phyloP scores from a whole-genome alignment of 2,113 vertebrate genomes.

The Passerina amoena region DNA sequence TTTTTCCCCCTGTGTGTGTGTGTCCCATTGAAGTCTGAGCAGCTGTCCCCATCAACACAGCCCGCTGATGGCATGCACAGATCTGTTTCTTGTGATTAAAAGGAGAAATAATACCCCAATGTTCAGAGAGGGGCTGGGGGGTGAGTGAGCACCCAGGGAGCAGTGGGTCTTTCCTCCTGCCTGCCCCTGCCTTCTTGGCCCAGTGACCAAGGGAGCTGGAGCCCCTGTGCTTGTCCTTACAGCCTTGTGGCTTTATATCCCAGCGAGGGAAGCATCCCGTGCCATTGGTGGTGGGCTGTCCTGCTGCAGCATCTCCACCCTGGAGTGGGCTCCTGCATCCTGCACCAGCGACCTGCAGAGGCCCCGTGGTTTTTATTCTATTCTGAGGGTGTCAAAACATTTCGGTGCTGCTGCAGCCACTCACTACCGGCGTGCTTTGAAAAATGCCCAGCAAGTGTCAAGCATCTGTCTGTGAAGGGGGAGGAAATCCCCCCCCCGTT shows the following conservation, averaged over 20 bases:
- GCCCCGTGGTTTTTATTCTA: background rate
- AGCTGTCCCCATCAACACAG: conserved; percentile 31
- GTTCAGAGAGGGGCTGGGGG: background rate
- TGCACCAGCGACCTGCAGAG: background rate
- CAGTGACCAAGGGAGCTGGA: background rate
- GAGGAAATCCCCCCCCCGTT: conserved; percentile 12
- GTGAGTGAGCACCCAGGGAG: background rate
- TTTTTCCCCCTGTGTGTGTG: background rate
- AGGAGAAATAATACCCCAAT: conserved; percentile 47
- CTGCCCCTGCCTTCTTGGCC: background rate
- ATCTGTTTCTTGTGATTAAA: conserved; percentile 53
- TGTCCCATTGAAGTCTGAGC: conserved; percentile 40
- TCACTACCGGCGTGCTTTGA: background rate
- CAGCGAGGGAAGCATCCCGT: rapidly evolving
- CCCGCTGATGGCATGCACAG: conserved; percentile 27
- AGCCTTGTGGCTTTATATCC: background rate
- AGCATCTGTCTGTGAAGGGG: conserved; percentile 58
- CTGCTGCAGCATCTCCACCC: background rate
- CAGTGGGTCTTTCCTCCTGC: background rate
- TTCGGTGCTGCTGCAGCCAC: background rate
- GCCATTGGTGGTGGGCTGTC: rapidly evolving
- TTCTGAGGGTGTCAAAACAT: background rate
- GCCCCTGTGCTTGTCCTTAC: background rate
- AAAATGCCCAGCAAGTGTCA: conserved; percentile 32
- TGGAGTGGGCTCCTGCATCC: background rate